Evolutionary conservation across 2,888 invertebrate genomes (phyloP), one percentile per base, ranked within the genome.

Genomic region (Xestia xanthographa): DNA sequence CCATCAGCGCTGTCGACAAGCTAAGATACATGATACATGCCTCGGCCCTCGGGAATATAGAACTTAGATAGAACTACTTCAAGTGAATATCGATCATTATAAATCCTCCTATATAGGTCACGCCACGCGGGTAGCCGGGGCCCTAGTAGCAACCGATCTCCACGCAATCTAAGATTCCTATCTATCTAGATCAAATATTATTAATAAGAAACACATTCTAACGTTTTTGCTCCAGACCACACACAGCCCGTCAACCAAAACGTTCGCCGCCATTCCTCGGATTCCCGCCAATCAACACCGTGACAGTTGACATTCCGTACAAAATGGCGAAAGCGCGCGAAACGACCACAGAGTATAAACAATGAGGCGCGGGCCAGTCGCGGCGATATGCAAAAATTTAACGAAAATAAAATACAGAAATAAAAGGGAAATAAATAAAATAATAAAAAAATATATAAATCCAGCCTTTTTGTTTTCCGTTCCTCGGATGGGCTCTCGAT

Each of bases 381-480:
- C 90, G 77, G 90, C 92, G 92, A 94, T 95, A 95, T 95, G 95
- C 96, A 95, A 90, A 95, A 95, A 94, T 94, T 94, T 95, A 90
- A 92, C 92, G 91, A 92, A 93, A 93, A 94, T 94, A 94, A 95
- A 95, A 94, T 91, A 93, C 90, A 91, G 91, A 93, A 94, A 94
- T 94, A 94, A 93, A 93, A 92, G 91, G 91, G 83, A 84, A 94
- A 95, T 95, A 96, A 96, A 96, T 95, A 96, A 96, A 95, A 95
- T 94, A 94, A 95, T 94, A 95, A 95, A 95, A 94, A 86, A 83
- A 88, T 89, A 94, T 95, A 96, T 94, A 96, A 96, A 96, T 96
- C 95, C 95, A 93, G 93, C 93, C 95, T 96, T 96, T 96, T 96
- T 96, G 96, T 96, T 96, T 95, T 92, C 94, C 93, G 93, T 91